Evolutionary conservation across 2,797 vertebrate species (phyloP).

Genomic region (Denticeps clupeoides): DNA sequence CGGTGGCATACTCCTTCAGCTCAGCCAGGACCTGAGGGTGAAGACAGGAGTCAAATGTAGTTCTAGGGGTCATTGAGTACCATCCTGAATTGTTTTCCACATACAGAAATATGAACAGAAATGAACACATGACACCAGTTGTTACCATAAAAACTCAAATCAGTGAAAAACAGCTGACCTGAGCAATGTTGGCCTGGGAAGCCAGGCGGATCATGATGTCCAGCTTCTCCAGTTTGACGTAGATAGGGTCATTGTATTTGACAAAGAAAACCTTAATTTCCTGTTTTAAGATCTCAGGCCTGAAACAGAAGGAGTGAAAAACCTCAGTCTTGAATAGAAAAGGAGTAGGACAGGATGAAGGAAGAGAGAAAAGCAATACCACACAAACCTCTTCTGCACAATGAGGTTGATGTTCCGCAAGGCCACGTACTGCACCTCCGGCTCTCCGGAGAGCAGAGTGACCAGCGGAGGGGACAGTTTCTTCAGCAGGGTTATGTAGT

Average conservation of each 20-base stretch:
- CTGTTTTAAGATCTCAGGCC: conserved; percentile 91
- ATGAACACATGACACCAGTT: no score
- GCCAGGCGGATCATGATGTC: conserved; percentile 98
- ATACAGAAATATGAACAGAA: no score
- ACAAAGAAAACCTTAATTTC: conserved; percentile 99
- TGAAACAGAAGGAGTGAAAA: conserved; percentile 37
- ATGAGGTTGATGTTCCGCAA: conserved; percentile 98
- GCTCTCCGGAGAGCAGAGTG: conserved; percentile 91
- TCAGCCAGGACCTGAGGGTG: conserved; percentile 80
- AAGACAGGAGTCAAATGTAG: not conserved
- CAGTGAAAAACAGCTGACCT: no score
- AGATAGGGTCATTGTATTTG: conserved; percentile 97
- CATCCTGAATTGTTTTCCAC: not conserved
- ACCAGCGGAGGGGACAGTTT: conserved; percentile 92
- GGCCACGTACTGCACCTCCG: conserved; percentile 95
- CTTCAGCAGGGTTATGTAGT: conserved; percentile 95
- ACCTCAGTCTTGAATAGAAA: no score
- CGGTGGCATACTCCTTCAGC: conserved; percentile 92
- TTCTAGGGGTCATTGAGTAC: not conserved
- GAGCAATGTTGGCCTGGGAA: conserved; percentile 94
- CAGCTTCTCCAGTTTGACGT: conserved; percentile 94
- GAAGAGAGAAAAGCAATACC: not conserved
- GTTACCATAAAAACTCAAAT: no score
- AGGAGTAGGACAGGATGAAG: not conserved
- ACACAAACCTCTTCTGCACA: conserved; percentile 88